Percentiles rank a stretch among this genome's conserved stretches.
These are phyloP conservation scores for Eulimnadia texana DNA, from an alignment of 1,140 invertebrate species.

Conservation along the genomic window DNA sequence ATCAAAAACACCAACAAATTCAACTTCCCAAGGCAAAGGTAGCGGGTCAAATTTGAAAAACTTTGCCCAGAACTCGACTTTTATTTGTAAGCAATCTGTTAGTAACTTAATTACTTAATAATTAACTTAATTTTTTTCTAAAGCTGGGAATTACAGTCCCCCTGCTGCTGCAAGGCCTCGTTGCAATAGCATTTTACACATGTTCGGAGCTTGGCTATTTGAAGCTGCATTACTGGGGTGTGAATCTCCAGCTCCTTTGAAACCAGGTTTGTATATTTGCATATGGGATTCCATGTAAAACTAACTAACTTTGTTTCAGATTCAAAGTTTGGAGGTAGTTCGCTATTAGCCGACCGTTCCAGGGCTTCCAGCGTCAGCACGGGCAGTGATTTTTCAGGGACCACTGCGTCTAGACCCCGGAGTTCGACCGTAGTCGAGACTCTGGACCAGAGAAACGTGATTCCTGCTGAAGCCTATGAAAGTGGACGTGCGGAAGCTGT, in stretches of 20 bases:
- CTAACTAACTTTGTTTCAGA: too few relatives aligned
- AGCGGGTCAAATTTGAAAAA: too few relatives aligned
- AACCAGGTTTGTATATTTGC: too few relatives aligned
- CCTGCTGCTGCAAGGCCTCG: constrained; percentile 49
- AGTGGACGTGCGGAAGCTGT: constrained; percentile 86
- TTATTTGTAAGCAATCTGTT: background rate
- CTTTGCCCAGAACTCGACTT: too few relatives aligned
- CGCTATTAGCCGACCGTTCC: background rate
- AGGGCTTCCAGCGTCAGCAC: constrained; percentile 4
- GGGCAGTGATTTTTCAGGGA: background rate
- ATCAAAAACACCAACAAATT: too few relatives aligned
- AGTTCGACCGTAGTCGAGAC: constrained; percentile 1
- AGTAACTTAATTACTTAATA: too few relatives aligned
- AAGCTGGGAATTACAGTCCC: too few relatives aligned
- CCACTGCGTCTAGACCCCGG: background rate
- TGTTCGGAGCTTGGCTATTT: constrained; percentile 94
- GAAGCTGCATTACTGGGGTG: constrained; percentile 81
- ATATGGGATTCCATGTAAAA: too few relatives aligned
- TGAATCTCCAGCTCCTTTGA: constrained; percentile 24
- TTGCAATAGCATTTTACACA: constrained; percentile 83
- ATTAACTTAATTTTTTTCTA: constrained; percentile 11
- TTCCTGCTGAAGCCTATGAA: constrained; percentile 32
- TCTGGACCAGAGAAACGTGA: constrained; percentile 11
- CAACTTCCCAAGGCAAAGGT: too few relatives aligned
- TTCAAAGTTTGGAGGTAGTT: background rate